phyloP scores from a whole-genome alignment of 2,113 vertebrate genomes.

The Tupaia tana region DNA sequence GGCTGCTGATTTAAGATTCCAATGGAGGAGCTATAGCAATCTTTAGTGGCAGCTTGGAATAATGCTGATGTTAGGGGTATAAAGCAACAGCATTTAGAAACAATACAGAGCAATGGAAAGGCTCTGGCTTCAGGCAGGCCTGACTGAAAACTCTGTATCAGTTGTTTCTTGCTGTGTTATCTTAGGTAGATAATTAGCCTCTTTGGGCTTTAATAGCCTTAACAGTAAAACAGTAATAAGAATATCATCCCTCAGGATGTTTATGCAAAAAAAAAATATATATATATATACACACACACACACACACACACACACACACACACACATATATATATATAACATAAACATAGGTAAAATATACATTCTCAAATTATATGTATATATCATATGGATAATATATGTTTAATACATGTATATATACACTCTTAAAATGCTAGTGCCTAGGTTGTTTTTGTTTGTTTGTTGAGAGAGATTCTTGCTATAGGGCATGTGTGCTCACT shows the following conservation, averaged over 20 bases:
- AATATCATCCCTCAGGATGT: not conserved
- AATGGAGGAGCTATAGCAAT: not conserved
- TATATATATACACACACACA: no score
- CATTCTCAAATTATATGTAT: no score
- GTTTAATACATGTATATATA: not conserved
- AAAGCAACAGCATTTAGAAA: not conserved
- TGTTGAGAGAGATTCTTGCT: no score
- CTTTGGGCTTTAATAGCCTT: not conserved
- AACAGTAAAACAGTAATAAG: not conserved
- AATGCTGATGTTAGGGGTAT: not conserved
- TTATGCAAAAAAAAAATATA: not conserved
- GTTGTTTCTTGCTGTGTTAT: not conserved
- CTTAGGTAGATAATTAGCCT: not conserved
- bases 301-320: no score
- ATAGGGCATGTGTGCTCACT: no score
- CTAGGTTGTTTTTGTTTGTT: no score
- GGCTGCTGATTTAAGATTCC: slow-evolving; percentile 36
- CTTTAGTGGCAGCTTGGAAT: slow-evolving; percentile 21
- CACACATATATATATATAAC: no score
- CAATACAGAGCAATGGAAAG: not conserved
- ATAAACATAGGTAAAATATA: no score
- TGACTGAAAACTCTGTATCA: not conserved
- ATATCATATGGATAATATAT: no score
- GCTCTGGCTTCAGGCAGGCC: not conserved
- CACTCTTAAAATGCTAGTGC: not conserved